Percentiles rank a stretch among this genome's conserved stretches.
Conservation (phyloP, 2,888 invertebrate genomes). For the Cinara cedri region DNA sequence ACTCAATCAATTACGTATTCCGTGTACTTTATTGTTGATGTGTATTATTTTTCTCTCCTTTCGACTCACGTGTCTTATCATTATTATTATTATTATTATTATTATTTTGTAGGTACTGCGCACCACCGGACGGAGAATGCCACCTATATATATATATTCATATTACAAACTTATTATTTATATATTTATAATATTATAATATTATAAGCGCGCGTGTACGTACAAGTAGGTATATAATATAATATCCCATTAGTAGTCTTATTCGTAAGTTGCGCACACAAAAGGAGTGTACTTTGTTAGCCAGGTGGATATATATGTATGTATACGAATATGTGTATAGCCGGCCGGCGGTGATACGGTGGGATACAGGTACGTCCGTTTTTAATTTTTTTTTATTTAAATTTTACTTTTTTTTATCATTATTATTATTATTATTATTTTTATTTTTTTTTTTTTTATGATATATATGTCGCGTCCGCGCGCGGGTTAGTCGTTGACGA, state of each 20-base stretch:
- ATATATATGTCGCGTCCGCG: conserved; percentile 25
- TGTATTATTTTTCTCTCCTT: not conserved
- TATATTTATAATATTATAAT: not conserved
- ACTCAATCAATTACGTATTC: conserved; percentile 53
- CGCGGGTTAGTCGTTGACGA: conserved; percentile 41
- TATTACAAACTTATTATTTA: too few species aligned
- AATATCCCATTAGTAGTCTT: conserved; percentile 1
- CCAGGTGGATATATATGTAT: too few species aligned
- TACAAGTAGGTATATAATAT: too few species aligned
- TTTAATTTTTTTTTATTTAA: not conserved
- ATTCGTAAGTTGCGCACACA: not conserved
- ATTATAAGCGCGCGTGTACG: not conserved
- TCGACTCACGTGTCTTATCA: too few species aligned
- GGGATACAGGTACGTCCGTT: conserved; percentile 25
- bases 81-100: not conserved
- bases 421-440: too few species aligned
- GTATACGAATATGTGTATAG: too few species aligned
- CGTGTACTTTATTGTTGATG: conserved; percentile 6
- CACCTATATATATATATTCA: too few species aligned
- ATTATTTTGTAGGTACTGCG: not conserved
- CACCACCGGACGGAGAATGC: too few species aligned
- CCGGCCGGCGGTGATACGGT: too few species aligned
- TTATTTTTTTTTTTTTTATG: too few species aligned
- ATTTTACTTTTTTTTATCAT: not conserved
- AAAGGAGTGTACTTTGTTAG: conserved; percentile 29